Evolutionary conservation across 2,113 vertebrate species (phyloP).

Genomic region (Naja naja): DNA sequence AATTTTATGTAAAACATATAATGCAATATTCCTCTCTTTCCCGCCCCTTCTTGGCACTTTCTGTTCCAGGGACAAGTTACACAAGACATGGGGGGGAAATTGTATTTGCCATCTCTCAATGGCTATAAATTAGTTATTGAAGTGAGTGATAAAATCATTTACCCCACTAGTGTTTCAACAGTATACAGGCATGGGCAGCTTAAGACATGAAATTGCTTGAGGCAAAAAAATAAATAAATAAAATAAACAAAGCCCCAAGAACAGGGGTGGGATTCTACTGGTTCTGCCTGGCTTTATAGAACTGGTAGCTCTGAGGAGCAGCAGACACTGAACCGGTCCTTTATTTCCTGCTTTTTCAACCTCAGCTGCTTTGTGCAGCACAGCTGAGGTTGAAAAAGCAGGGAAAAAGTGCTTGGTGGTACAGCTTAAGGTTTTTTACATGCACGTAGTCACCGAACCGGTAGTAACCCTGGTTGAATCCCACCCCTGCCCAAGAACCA

Average conservation of each 20-base stretch:
- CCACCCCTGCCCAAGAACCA: not conserved
- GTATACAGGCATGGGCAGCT: not conserved
- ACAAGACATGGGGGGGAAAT: not conserved
- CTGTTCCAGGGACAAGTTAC: not conserved
- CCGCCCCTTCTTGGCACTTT: no score
- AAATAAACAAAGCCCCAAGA: not conserved
- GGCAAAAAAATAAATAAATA: not conserved
- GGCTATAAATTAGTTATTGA: not conserved
- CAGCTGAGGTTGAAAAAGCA: no score
- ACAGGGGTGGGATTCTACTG: no score
- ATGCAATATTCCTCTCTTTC: not conserved
- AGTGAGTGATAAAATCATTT: not conserved
- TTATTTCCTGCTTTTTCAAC: no score
- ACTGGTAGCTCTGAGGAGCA: no score
- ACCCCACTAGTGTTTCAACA: not conserved
- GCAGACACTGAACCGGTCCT: no score
- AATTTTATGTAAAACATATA: not conserved
- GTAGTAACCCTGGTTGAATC: no score
- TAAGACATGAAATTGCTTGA: not conserved
- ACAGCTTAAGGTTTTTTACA: no score
- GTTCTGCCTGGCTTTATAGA: no score
- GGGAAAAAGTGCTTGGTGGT: no score
- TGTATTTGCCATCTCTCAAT: not conserved
- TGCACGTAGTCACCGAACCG: no score
- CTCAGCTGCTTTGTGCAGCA: no score